Conservation (phyloP, 2,113 vertebrate species). For the Tor tambroides region DNA sequence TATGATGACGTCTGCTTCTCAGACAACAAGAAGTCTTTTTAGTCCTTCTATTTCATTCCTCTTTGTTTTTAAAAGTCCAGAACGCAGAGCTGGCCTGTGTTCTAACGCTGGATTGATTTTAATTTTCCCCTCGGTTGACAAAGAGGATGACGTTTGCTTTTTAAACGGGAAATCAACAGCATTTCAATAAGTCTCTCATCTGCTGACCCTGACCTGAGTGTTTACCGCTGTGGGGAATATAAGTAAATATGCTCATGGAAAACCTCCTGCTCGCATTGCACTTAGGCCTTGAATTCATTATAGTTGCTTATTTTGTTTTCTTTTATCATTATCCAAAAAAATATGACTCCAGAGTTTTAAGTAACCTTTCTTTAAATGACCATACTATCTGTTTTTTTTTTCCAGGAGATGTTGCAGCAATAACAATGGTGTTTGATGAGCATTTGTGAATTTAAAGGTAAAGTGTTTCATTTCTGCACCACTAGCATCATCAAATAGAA, state of each 20-base stretch:
- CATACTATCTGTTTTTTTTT: not conserved
- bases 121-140: conserved; percentile 19
- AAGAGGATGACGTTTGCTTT: conserved; percentile 33
- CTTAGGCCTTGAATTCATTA: conserved; percentile 12
- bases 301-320: not conserved
- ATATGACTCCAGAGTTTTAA: not conserved
- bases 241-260: conserved; percentile 12
- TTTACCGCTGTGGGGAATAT: conserved; percentile 2
- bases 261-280: conserved; percentile 10
- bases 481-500: too few species aligned
- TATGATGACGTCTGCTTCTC: conserved; percentile 16
- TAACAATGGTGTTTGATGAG: not conserved
- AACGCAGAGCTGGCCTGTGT: conserved; percentile 1
- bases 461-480: too few species aligned
- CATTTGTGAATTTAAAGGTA: not conserved
- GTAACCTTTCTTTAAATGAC: not conserved
- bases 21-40: conserved; percentile 19
- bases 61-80: conserved; percentile 23
- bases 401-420: not conserved
- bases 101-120: conserved; percentile 7
- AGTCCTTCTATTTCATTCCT: conserved; percentile 2
- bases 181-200: not conserved
- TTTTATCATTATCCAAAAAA: conserved; percentile 12
- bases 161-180: conserved; percentile 11
- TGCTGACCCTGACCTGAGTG: conserved; percentile 11